Evolutionary conservation across 2,888 invertebrate genomes (phyloP), one percentile per base, ranked within the genome.

Genomic region (Mechanitis messenoides): DNA sequence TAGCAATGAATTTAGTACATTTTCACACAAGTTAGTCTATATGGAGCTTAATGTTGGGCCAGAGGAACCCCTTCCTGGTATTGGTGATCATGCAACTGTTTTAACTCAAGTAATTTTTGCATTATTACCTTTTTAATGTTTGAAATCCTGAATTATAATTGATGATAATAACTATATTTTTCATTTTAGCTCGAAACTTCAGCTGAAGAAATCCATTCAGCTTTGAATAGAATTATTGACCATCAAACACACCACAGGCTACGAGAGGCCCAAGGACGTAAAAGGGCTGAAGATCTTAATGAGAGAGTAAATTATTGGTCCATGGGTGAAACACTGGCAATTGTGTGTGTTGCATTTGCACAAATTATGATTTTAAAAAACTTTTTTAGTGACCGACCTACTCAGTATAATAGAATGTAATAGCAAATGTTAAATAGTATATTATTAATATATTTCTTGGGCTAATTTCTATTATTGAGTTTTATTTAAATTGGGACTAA

Each of bases 1-100:
- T 85, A 98, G 98, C 82, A 99, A 99, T 90, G 98, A 99, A 84
- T 99, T 99, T 84, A 99, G 99, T 56, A 98, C 99, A 60, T 98
- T 99, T 86, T 97, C 98, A 6, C 99, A 99, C 81, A 99, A 99
- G 87, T 92, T 98, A 69, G 97, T 99, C 33, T 99, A 99, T 85
- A 97, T 99, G 94, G 98, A 98, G 83, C 95, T 99, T 76, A 96
- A 97, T 93, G 96, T 97, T 38, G 98, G 98, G 3, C 97, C 98
- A 28, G 97, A 98, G 82, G 92, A 93, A 55, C 93, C 96, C 0
- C 84, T 97, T 33, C 96, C 96, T 12, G 97, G 97, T 20, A 86
- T 96, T 60, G 95, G 95, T 45, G 96, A 96, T 72, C 97, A 97
- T 83, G 94, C 94, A 7, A 97, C 98, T 57, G 98, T 97, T 20